These are phyloP conservation scores for Palythoa grandis DNA, from an alignment of 92 coral and sea anemone genomes.

Conservation along the genomic window DNA sequence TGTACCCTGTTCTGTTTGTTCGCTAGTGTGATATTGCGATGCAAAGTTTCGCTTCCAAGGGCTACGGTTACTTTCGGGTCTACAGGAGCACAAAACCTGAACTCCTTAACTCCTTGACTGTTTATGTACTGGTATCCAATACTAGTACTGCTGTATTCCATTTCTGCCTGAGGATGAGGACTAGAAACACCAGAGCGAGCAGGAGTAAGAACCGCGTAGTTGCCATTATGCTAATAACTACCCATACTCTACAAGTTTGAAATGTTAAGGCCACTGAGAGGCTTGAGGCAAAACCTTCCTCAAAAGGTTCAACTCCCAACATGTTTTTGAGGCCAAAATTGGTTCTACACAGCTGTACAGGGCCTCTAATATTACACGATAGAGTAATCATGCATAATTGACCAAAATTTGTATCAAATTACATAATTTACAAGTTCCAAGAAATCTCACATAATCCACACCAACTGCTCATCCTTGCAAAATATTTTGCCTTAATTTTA, in stretches of 20 bases:
- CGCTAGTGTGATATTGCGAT: slow-evolving; percentile 39
- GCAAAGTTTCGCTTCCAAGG: slow-evolving; percentile 38
- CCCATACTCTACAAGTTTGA: too few species aligned
- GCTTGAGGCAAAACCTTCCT: background rate
- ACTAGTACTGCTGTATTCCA: background rate
- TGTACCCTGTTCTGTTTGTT: slow-evolving; percentile 35
- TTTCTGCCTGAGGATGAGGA: slow-evolving; percentile 28
- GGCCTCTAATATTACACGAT: too few species aligned
- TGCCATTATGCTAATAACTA: background rate
- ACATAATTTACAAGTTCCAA: too few species aligned
- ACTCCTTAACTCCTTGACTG: slow-evolving; percentile 26
- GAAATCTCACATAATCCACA: too few species aligned
- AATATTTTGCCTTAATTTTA: too few species aligned
- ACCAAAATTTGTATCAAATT: too few species aligned
- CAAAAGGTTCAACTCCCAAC: too few species aligned
- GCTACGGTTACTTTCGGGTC: slow-evolving; percentile 44
- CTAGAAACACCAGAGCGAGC: slow-evolving; percentile 50
- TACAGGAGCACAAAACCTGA: slow-evolving; percentile 44
- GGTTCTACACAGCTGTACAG: too few species aligned
- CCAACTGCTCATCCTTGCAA: too few species aligned
- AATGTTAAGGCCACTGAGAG: too few species aligned
- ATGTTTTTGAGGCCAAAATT: too few species aligned
- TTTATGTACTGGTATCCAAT: slow-evolving; percentile 40
- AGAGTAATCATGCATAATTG: too few species aligned
- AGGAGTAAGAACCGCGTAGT: slow-evolving; percentile 23